Percentiles rank a stretch among this genome's conserved stretches.
Conservation (phyloP, 2,797 vertebrate species). For the Tarsius wallacei region DNA sequence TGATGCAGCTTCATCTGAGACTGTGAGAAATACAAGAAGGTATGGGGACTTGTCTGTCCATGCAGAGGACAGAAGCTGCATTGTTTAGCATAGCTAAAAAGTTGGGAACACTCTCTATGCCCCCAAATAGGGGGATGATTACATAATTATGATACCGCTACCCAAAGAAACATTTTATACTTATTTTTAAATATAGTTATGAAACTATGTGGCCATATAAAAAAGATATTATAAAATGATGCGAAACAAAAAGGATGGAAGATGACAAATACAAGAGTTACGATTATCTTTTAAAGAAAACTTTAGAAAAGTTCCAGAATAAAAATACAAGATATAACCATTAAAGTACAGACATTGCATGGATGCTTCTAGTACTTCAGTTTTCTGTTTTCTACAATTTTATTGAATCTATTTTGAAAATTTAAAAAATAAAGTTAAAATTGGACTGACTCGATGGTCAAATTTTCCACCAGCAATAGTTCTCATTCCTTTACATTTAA, state of each 20-base stretch:
- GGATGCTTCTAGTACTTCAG: neutral
- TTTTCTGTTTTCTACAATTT: neutral
- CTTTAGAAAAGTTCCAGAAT: neutral
- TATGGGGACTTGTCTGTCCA: neutral
- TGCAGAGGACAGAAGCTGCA: neutral
- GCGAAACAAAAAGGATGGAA: neutral
- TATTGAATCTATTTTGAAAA: neutral
- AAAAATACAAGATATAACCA: neutral
- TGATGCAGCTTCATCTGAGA: neutral
- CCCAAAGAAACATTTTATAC: neutral
- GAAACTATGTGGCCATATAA: neutral
- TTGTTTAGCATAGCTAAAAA: neutral
- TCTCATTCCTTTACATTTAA: neutral
- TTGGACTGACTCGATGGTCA: neutral
- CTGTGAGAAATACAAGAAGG: neutral
- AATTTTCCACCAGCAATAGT: neutral
- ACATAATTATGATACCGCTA: neutral
- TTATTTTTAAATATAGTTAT: neutral
- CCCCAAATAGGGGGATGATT: neutral
- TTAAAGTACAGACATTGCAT: neutral
- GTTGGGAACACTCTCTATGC: neutral
- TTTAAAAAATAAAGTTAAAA: neutral
- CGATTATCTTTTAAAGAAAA: neutral
- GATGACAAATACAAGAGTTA: neutral
- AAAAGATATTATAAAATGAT: neutral